Conservation (phyloP, 2,113 vertebrate species). For the Dolichallabes microphthalmus region DNA sequence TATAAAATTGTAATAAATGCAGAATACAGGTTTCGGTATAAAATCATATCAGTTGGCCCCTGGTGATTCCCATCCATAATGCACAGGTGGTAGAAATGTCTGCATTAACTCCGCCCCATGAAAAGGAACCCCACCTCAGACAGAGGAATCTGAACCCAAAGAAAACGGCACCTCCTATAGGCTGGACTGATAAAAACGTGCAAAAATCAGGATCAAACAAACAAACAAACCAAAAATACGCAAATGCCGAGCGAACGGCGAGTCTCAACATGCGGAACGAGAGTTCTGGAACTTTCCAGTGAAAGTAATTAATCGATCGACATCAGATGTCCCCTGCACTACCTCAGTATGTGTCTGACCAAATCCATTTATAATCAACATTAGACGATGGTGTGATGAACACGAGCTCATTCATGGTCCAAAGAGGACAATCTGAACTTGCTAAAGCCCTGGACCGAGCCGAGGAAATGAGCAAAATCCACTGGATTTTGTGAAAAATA, state of each 20-base stretch:
- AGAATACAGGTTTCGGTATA: no score
- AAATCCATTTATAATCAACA: neutral
- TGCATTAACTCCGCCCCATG: neutral
- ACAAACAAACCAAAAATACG: no score
- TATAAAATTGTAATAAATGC: no score
- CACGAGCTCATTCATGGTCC: neutral
- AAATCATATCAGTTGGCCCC: no score
- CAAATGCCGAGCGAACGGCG: neutral
- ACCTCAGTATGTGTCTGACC: neutral
- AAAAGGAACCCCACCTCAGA: neutral
- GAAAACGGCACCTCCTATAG: neutral
- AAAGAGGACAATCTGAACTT: neutral
- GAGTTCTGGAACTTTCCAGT: neutral
- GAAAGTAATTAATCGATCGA: neutral
- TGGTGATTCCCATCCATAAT: no score
- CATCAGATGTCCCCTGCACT: neutral
- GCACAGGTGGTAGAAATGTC: neutral
- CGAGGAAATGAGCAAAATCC: neutral
- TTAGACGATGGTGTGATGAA: neutral
- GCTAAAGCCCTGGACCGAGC: neutral
- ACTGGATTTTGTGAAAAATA: neutral
- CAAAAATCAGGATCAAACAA: neutral
- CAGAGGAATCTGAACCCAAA: neutral
- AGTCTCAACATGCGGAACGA: neutral
- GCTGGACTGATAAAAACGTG: neutral